Percentiles rank a stretch among this genome's conserved stretches.
phyloP scores from a whole-genome alignment of 2,797 vertebrate species.

The Aeoliscus strigatus region DNA sequence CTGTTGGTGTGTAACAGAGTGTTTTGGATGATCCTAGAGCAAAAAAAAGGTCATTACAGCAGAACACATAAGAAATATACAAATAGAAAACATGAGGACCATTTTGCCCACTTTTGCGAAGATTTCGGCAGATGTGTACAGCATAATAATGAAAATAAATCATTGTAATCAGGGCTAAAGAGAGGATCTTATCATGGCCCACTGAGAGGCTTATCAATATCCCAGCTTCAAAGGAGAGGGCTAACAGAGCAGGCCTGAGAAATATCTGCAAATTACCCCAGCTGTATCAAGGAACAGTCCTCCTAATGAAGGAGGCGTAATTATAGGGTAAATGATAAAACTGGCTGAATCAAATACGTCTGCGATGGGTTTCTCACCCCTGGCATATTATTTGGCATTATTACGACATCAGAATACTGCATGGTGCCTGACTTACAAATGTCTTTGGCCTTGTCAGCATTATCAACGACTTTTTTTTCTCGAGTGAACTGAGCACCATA shows the following conservation, averaged over 20 bases:
- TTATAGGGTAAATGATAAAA: conserved; percentile 48
- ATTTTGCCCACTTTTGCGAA: conserved; percentile 9
- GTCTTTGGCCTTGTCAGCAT: conserved; percentile 19
- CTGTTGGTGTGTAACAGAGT: neutral
- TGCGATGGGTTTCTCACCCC: conserved; percentile 27
- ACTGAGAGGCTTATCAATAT: conserved; percentile 56
- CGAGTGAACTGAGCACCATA: conserved; percentile 4
- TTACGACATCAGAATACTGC: conserved; percentile 13
- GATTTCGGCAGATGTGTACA: conserved; percentile 20
- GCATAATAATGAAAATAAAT: conserved; percentile 46
- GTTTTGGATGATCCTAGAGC: conserved; percentile 7
- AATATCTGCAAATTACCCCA: conserved; percentile 41
- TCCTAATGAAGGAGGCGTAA: conserved; percentile 40
- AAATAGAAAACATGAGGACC: too few species aligned
- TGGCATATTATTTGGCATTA: conserved; percentile 17
- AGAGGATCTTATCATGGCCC: conserved; percentile 39
- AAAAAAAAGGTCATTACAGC: too few species aligned
- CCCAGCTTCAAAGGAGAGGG: conserved; percentile 51
- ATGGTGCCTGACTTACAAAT: conserved; percentile 13
- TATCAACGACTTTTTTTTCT: conserved; percentile 11
- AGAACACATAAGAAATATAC: too few species aligned
- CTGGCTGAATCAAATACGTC: conserved; percentile 32
- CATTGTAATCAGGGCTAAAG: conserved; percentile 51
- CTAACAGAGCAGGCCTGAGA: conserved; percentile 37
- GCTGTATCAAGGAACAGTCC: conserved; percentile 21